phyloP scores from a whole-genome alignment of 2,797 vertebrate species.

The Nannoperca obscura region DNA sequence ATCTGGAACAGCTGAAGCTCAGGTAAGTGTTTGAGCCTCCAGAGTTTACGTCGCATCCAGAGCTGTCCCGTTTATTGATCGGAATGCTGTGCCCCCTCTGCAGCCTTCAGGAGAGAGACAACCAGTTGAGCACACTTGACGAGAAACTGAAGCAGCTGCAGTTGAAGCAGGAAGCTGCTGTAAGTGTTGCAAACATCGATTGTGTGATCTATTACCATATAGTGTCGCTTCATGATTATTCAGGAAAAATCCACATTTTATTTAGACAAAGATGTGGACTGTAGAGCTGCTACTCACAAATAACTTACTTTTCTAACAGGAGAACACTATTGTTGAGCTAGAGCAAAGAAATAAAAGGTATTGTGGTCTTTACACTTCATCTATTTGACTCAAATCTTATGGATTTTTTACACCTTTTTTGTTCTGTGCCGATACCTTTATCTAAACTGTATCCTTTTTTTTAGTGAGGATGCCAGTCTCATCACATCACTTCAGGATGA shows the following conservation, averaged over 20 bases:
- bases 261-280: not conserved
- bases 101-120: conserved; percentile 78
- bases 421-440: not conserved
- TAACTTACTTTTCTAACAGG: conserved; percentile 55
- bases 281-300: conserved; percentile 24
- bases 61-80: conserved; percentile 9
- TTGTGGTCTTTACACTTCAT: not conserved
- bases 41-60: not conserved
- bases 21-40: conserved; percentile 79
- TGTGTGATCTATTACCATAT: conserved; percentile 10
- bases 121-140: conserved; percentile 65
- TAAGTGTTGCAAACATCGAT: conserved; percentile 54
- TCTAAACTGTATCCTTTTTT: conserved; percentile 5
- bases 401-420: not conserved
- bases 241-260: not conserved
- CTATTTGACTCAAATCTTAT: not conserved
- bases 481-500: conserved; percentile 77
- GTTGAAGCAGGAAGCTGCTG: conserved; percentile 66
- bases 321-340: conserved; percentile 63
- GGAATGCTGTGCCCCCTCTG: not conserved
- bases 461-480: conserved; percentile 68
- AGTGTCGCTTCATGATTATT: conserved; percentile 15
- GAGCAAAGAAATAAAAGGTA: conserved; percentile 74
- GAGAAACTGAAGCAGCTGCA: conserved; percentile 77
- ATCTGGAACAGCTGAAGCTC: conserved; percentile 84